Evolutionary conservation across 2,888 invertebrate species (phyloP), one percentile per base, ranked within the genome.

Genomic region (Sicus ferrugineus): DNA sequence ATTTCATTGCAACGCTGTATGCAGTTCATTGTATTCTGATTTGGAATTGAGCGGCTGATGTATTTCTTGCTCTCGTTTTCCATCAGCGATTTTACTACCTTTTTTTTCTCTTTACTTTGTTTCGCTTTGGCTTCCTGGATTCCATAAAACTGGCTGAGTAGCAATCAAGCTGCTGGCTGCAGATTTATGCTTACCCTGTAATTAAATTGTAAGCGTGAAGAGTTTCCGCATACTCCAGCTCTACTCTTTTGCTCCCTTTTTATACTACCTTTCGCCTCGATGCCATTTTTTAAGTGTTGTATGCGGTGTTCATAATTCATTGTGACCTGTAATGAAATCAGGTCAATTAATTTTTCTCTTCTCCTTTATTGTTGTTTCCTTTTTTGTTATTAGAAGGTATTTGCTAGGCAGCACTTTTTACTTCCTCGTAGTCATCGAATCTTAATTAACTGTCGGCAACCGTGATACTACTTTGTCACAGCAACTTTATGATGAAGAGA

Each of bases 271-370:
- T 42, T 42, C 42, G 14, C n/a, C 16, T 42, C 42, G 42, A 42
- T 42, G 9, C 2, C 26, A 21, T 65, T 54, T 65, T 19, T 65
- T 23, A 52, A 52, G 38, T 52, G 65, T 34, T 62, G 38, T 23
- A 73, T 38, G 61, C n/a, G 72, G 73, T 77, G 77, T 69, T 75
- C 74, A 76, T 82, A 82, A 83, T 81, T 83, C 81, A 83, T 81
- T 80, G 82, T 81, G 77, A 76, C 77, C 80, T 73, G 77, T 80
- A 75, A 70, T 74, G 77, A 77, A 81, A 81, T 80, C 81, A 77
- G 82, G 80, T 82, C 81, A 82, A 83, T 81, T 83, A 81, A 81
- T 82, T 80, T 72, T 14, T 11, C 11, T 16, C 38, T 31, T 28
- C 52, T n/a, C 11, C 9, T 16, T 26, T 31, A 7, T 14, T 9